Percentiles rank a stretch among this genome's conserved stretches.
Conservation (phyloP, 2,113 vertebrate genomes). For the Coptodon bakossiorum region DNA sequence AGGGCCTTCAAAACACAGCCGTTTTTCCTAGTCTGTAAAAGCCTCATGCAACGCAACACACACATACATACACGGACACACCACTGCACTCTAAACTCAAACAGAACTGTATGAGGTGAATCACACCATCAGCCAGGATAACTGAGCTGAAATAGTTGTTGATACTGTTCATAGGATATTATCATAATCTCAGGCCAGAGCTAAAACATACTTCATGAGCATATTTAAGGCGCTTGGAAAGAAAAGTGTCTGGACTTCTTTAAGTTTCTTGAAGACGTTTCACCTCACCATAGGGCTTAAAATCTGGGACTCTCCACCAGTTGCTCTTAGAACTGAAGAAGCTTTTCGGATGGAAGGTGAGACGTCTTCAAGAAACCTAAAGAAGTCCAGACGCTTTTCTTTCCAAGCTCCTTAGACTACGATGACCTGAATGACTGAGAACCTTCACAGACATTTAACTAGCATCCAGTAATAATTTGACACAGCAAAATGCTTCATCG, state of each 20-base stretch:
- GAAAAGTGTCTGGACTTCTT: background rate
- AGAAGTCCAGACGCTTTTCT: background rate
- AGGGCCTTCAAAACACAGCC: constrained; percentile 36
- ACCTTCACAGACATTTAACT: background rate
- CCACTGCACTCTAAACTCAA: background rate
- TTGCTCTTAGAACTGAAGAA: background rate
- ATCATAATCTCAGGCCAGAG: background rate
- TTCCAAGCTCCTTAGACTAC: background rate
- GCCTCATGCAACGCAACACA: background rate
- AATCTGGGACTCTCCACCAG: background rate
- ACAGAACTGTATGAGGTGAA: background rate
- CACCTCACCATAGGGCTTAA: background rate
- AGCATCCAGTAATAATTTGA: background rate
- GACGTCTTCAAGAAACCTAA: background rate
- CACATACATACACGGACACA: background rate
- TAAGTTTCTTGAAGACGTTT: background rate
- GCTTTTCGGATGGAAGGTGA: background rate
- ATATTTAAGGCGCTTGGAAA: background rate
- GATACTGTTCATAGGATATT: background rate
- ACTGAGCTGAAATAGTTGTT: background rate
- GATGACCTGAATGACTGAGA: background rate
- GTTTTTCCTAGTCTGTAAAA: constrained; percentile 24
- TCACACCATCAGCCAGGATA: background rate
- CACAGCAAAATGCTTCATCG: background rate
- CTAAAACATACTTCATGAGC: background rate